These are phyloP conservation scores for Ypsolopha scabrella DNA, from an alignment of 2,888 invertebrate genomes.

Conservation along the genomic window DNA sequence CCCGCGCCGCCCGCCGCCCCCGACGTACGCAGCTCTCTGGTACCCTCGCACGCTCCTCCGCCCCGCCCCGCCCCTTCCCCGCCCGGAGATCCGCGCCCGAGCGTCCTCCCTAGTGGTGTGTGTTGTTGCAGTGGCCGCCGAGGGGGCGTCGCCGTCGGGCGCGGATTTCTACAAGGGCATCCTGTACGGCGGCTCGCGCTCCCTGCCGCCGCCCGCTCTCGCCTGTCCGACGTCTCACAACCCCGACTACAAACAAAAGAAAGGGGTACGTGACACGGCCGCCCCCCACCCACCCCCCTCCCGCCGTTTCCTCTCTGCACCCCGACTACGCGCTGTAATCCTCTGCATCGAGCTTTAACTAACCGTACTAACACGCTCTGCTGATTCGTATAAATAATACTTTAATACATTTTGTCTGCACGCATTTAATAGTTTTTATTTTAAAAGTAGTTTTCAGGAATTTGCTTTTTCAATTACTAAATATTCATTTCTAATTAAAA, in stretches of 20 bases:
- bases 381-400: too few species aligned
- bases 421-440: too few species aligned
- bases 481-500: too few species aligned
- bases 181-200: conserved; percentile 76
- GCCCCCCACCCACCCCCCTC: conserved; percentile 15
- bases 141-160: conserved; percentile 83
- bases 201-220: conserved; percentile 25
- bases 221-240: conserved; percentile 20
- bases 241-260: conserved; percentile 66
- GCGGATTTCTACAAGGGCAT: conserved; percentile 90
- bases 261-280: conserved; percentile 52
- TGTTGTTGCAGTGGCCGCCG: conserved; percentile 84
- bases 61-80: conserved; percentile 20
- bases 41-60: conserved; percentile 14
- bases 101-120: conserved; percentile 25
- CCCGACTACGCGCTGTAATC: conserved; percentile 17
- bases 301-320: conserved; percentile 10
- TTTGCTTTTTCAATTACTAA: too few species aligned
- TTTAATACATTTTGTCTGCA: too few species aligned
- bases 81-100: conserved; percentile 48
- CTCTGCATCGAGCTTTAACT: not conserved
- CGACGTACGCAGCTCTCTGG: conserved; percentile 44
- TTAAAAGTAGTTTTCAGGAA: too few species aligned
- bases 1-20: conserved; percentile 37
- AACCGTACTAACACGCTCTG: too few species aligned